phyloP scores from a whole-genome alignment of 2,888 invertebrate species.

The Tipula vernalis region DNA sequence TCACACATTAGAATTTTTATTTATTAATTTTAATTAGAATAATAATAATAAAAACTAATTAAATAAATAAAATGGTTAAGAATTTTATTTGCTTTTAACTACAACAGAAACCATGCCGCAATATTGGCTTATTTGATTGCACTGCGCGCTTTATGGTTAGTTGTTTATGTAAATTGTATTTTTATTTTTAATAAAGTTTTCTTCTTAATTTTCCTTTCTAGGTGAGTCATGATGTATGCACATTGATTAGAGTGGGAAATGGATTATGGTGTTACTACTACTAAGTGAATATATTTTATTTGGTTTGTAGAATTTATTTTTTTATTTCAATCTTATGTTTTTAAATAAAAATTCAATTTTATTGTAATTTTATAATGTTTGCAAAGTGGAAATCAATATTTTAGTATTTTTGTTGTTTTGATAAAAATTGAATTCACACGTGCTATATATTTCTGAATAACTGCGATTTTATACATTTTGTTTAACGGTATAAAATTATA shows the following conservation, averaged over 20 bases:
- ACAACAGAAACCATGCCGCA: neutral
- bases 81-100: neutral
- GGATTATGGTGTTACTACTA: neutral
- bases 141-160: neutral
- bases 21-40: neutral
- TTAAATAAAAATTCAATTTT: neutral
- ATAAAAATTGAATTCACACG: neutral
- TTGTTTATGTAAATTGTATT: neutral
- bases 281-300: neutral
- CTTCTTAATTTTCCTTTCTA: neutral
- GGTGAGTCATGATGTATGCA: neutral
- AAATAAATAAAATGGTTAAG: neutral
- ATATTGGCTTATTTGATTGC: neutral
- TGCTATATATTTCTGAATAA: neutral
- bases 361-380: neutral
- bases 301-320: neutral
- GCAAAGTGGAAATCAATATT: neutral
- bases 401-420: neutral
- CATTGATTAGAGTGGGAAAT: neutral
- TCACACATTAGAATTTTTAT: neutral
- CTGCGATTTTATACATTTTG: neutral
- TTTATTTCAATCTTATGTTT: neutral
- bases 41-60: neutral
- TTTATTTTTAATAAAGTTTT: neutral
- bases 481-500: neutral